Evolutionary conservation across 2,113 vertebrate genomes (phyloP), one percentile per base, ranked within the genome.

Genomic region (Pseudorhombus dupliciocellatus): DNA sequence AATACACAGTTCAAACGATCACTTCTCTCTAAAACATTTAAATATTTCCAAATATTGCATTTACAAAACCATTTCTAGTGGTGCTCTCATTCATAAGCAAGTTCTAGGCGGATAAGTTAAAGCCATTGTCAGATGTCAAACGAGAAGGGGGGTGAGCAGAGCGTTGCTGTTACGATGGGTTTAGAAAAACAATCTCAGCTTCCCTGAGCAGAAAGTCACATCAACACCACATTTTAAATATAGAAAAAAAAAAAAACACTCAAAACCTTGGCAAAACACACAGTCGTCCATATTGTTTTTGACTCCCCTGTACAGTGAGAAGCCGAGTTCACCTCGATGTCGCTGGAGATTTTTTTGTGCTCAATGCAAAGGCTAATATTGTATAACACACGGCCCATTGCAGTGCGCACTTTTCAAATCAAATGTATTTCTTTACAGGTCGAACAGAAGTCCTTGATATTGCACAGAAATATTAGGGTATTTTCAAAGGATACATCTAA

Each of bases 161-260:
- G 80, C 72, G 80, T 84, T 81, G 78, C 81, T 58, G 24, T 76
- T 20, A 73, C 20, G 31, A 80, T 55, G 50, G 48, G 22, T 81
- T 81, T 80, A 9, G 59, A 80, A 84, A 88, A 89, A 89, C 78
- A 84, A 91, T 83, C 83, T 86, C 85, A 87, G 83, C 86, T 87
- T 92, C 88, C 86, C 89, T 91, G 89, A 91, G 89, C 86, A 90
- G 78, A 90, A 90, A 89, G 76, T 90, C 86, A 90, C 88, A 81
- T 82, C 87, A 89, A 88, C 66, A 88, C 80, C 84, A 84, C 79
- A 84, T 84, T 89, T 90, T 75, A 88, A 89, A 90, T 86, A 89
- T 75, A 78, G 81, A 90, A 84, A 81, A 83, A 84, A 90, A 84
- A 81, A 83, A 84, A 86, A 90, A 90, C 84, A 89, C 84, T 84